A percentile compares a stretch with the other conserved stretches of the same genome.
These are phyloP conservation scores for Leptinotarsa peninsularis DNA, from an alignment of 2,888 invertebrate genomes.

Conservation along the genomic window DNA sequence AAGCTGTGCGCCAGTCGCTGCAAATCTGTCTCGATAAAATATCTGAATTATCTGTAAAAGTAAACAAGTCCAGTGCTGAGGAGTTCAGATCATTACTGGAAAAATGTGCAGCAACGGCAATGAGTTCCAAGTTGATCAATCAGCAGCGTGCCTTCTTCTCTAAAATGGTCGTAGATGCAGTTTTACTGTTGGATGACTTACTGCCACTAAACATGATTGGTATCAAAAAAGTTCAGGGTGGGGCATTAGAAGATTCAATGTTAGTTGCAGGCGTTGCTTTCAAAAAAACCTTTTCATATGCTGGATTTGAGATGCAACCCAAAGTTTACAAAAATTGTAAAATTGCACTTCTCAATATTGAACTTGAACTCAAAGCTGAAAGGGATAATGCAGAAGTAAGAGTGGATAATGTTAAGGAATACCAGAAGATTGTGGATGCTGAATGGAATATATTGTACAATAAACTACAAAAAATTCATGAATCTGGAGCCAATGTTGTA, in stretches of 20 bases:
- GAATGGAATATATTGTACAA: conserved; percentile 98
- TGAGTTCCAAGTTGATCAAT: conserved; percentile 97
- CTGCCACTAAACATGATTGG: conserved; percentile 99
- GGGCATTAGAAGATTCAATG: conserved; percentile 89
- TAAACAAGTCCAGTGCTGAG: conserved; percentile 73
- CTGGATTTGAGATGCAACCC: conserved; percentile 99
- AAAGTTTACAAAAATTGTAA: conserved; percentile 91
- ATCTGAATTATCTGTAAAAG: conserved; percentile 83
- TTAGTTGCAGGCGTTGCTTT: conserved; percentile 96
- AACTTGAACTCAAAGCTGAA: conserved; percentile 97
- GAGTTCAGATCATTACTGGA: conserved; percentile 77
- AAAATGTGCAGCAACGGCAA: conserved; percentile 95
- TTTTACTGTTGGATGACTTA: conserved; percentile 87
- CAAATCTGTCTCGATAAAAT: conserved; percentile 85
- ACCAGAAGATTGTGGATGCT: conserved; percentile 97
- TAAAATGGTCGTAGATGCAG: conserved; percentile 98
- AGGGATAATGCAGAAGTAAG: conserved; percentile 98
- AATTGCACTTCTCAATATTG: conserved; percentile 98
- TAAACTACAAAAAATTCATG: conserved; percentile 90
- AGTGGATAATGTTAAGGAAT: conserved; percentile 93
- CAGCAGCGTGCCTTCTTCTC: conserved; percentile 96
- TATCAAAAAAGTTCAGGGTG: conserved; percentile 88
- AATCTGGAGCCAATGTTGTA: conserved; percentile 95
- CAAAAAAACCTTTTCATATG: conserved; percentile 99
- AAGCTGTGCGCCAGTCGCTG: conserved; percentile 88